These are phyloP conservation scores for Hozukius guyotensis DNA, from an alignment of 2,797 vertebrate genomes.

Conservation along the genomic window DNA sequence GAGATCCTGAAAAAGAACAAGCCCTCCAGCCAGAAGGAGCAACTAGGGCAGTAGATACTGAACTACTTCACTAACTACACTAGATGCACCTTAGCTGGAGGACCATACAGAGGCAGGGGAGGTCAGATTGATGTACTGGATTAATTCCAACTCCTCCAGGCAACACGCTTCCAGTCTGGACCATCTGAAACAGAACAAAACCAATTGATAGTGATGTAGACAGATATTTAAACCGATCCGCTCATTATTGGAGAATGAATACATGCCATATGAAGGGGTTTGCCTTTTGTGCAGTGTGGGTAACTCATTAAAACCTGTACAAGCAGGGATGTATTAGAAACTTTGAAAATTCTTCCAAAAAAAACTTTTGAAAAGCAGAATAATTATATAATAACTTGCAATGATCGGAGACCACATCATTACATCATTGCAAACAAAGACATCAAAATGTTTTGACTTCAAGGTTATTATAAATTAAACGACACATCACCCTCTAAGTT, in stretches of 20 bases:
- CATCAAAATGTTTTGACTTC: neutral
- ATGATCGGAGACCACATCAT: neutral
- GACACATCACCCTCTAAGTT: neutral
- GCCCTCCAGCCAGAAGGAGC: slow-evolving; percentile 97
- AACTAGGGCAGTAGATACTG: slow-evolving; percentile 99
- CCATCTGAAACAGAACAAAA: slow-evolving; percentile 53
- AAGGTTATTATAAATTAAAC: neutral
- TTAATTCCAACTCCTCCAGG: neutral
- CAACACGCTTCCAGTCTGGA: neutral
- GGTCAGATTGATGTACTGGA: neutral
- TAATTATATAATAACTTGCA: neutral
- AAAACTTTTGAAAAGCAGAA: neutral
- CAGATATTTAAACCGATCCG: slow-evolving; percentile 29
- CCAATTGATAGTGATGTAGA: neutral
- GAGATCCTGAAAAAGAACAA: slow-evolving; percentile 40
- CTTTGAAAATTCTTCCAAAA: neutral
- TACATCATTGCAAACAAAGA: neutral
- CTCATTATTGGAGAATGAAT: slow-evolving; percentile 39
- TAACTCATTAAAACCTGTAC: neutral
- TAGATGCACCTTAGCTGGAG: slow-evolving; percentile 99
- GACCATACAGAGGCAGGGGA: slow-evolving; percentile 14
- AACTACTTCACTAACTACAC: slow-evolving; percentile 97
- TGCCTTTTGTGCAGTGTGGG: neutral
- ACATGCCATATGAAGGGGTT: neutral
- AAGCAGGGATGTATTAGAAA: neutral